Base-by-base conservation (phyloP, 37 sponge, comb jelly and placozoan genomes). In the Theonella swinhoei region DNA sequence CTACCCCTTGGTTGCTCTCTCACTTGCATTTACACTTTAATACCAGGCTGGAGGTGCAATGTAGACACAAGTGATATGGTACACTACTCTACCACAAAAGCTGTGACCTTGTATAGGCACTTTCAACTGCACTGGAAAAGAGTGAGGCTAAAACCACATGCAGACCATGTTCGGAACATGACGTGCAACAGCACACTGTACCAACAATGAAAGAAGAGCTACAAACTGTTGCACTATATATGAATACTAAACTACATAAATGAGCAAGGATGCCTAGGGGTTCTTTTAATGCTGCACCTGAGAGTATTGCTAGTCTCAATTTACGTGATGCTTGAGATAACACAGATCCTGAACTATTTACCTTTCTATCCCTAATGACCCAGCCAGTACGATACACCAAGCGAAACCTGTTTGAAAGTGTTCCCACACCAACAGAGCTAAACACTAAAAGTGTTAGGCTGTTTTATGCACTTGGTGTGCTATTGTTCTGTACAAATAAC, bases 101-200 rank as follows among this genome's bases (percentile, higher is more conserved):
- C 37, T 69, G 70, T 31, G 70, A 69, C 70, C 35, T 69, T 30
- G 70, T 69, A 2, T 34, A 32, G 31, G 70, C 70, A 29, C 8
- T 69, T 22, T 69, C 70, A 69, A 31, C 35, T 9, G 70, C 70
- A 29, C 35, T 69, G 8, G 70, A 35, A 3, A 69, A 31, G 70
- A 11, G 68, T 25, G 7, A 66, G 20, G 8, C 7, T 69, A 22
- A 32, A 28, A 69, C 22, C 3, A 19, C 20, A 69, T 34, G 35
- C 31, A 22, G 35, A 35, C 35, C 3, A 69, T 20, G 35, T 22
- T 22, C 31, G 29, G 60, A 58, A 58, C 17, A 19, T 20, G 60
- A 58, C 60, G 19, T 19, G 11, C 17, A 11, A 58, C 60, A 19
- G 11, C 17, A 11, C 11, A 19, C 11, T 20, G 11, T 19, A 58